Percentiles rank a stretch among this genome's conserved stretches.
Evolutionary conservation across 2,888 invertebrate species (phyloP).

Genomic region (Pachydiplax longipennis): DNA sequence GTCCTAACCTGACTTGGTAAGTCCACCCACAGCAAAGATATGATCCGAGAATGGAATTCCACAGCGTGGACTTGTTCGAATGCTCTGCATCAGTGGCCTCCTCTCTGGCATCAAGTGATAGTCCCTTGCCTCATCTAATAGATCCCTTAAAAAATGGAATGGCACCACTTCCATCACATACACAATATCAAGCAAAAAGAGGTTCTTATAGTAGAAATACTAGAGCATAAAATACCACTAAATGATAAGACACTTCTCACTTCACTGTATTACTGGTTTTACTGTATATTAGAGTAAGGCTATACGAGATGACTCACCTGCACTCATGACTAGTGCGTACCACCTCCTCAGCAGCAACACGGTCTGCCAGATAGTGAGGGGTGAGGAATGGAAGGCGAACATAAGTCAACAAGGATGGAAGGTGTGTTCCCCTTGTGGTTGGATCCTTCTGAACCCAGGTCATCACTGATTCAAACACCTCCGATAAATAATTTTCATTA

Average conservation of each 20-base stretch:
- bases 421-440: constrained; percentile 64
- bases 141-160: constrained; percentile 64
- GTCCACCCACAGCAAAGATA: constrained; percentile 86
- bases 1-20: constrained; percentile 75
- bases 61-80: constrained; percentile 76
- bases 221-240: too few relatives aligned
- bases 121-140: constrained; percentile 87
- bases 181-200: too few relatives aligned
- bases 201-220: too few relatives aligned
- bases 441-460: constrained; percentile 77
- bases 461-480: constrained; percentile 85
- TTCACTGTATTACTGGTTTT: too few relatives aligned
- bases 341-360: constrained; percentile 79
- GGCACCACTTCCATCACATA: background rate
- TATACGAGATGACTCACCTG: constrained; percentile 62
- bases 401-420: constrained; percentile 75
- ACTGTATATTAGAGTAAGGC: too few relatives aligned
- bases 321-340: constrained; percentile 80
- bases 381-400: constrained; percentile 82
- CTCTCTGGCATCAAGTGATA: constrained; percentile 88
- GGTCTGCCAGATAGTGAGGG: constrained; percentile 81
- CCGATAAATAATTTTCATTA: constrained; percentile 22
- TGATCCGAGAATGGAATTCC: constrained; percentile 78
- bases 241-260: too few relatives aligned
- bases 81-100: constrained; percentile 76